A percentile compares a stretch with the other conserved stretches of the same genome.
phyloP scores from a whole-genome alignment of 2,797 vertebrate species.

The Xerus rutilus region DNA sequence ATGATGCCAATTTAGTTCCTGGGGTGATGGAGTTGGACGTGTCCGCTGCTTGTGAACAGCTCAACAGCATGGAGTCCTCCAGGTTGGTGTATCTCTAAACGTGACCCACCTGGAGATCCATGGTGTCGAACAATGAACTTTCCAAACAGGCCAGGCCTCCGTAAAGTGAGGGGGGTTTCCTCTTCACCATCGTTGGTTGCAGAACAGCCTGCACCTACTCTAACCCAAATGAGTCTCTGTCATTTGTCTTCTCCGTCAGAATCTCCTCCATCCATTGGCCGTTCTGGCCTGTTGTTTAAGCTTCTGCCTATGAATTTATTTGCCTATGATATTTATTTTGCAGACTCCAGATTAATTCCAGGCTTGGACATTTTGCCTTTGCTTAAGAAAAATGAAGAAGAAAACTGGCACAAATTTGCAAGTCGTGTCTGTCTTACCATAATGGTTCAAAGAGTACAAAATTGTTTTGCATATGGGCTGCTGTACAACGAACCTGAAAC shows the following conservation, averaged over 20 bases:
- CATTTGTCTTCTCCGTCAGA: neutral
- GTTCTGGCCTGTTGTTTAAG: neutral
- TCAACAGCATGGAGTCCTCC: constrained; percentile 92
- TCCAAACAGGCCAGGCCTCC: constrained; percentile 79
- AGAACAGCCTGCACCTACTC: neutral
- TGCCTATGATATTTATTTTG: neutral
- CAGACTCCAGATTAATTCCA: neutral
- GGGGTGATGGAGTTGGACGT: constrained; percentile 76
- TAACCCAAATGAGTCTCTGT: neutral
- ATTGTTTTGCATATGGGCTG: neutral
- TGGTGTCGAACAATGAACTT: constrained; percentile 90
- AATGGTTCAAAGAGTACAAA: neutral
- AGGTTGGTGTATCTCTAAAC: constrained; percentile 90
- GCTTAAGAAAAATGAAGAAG: constrained; percentile 48
- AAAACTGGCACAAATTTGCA: neutral
- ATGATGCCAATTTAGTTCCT: constrained; percentile 58
- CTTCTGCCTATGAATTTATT: neutral
- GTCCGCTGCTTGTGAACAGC: constrained; percentile 88
- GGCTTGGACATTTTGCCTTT: constrained; percentile 13
- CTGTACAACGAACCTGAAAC: neutral
- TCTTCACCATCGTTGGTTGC: constrained; percentile 81
- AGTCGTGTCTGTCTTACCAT: neutral
- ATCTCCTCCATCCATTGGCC: neutral
- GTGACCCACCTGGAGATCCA: constrained; percentile 92
- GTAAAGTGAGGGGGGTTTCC: constrained; percentile 60